Percentiles rank a stretch among this genome's conserved stretches.
Evolutionary conservation across 1,140 invertebrate genomes (phyloP).

Genomic region (Cydia amplana): DNA sequence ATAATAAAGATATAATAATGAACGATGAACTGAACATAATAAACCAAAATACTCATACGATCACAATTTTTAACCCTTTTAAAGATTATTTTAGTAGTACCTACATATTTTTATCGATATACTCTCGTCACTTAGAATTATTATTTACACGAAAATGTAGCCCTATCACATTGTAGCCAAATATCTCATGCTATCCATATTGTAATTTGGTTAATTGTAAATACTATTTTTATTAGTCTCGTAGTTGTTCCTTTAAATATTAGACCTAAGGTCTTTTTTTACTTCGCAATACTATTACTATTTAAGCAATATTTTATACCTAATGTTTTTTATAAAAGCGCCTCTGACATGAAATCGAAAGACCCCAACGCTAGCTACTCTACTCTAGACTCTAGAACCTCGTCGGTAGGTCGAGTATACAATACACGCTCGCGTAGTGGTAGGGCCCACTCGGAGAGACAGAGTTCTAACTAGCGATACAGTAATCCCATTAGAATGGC

Average conservation of each 20-base stretch:
- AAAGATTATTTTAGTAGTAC: slow-evolving; percentile 52
- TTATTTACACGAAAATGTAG: slow-evolving; percentile 64
- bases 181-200: slow-evolving; percentile 71
- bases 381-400: slow-evolving; percentile 33
- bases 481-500: slow-evolving; percentile 47
- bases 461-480: slow-evolving; percentile 44
- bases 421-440: slow-evolving; percentile 23
- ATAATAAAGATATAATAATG: slow-evolving; percentile 49
- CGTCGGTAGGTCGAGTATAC: slow-evolving; percentile 33
- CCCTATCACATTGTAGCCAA: slow-evolving; percentile 75
- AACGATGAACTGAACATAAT: slow-evolving; percentile 64
- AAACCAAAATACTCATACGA: slow-evolving; percentile 72
- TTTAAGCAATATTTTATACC: slow-evolving; percentile 72
- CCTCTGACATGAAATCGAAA: slow-evolving; percentile 47
- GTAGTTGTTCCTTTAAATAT: slow-evolving; percentile 71
- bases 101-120: slow-evolving; percentile 55
- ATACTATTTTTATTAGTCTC: slow-evolving; percentile 73
- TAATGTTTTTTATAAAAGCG: slow-evolving; percentile 42
- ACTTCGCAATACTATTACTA: slow-evolving; percentile 75
- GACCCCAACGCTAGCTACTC: slow-evolving; percentile 35
- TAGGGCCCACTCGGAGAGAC: slow-evolving; percentile 42
- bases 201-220: slow-evolving; percentile 65
- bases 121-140: slow-evolving; percentile 59
- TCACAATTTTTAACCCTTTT: slow-evolving; percentile 60
- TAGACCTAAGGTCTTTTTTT: slow-evolving; percentile 74